Percentiles rank a stretch among this genome's conserved stretches.
Evolutionary conservation across 2,113 vertebrate species (phyloP).

Genomic region (Hyla sarda): DNA sequence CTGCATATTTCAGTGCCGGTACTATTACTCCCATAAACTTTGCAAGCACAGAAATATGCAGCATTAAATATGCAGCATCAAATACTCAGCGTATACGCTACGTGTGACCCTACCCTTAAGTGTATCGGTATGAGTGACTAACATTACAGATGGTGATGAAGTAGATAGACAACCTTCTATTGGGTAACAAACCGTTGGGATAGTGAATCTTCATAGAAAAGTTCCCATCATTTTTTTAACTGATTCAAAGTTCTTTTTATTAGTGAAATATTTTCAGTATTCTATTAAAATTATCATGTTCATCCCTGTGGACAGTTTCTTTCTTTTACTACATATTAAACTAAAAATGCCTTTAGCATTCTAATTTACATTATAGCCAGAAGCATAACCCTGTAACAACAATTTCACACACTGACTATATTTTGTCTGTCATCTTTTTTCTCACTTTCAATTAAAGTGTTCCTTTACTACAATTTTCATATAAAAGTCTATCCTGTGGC

Average conservation of each 20-base stretch:
- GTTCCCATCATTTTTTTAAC: neutral
- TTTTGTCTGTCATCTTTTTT: neutral
- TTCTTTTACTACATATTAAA: neutral
- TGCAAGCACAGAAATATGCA: too few species aligned
- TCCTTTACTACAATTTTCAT: neutral
- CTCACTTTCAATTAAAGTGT: neutral
- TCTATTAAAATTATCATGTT: neutral
- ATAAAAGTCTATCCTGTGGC: neutral
- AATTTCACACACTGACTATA: neutral
- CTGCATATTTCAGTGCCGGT: too few species aligned
- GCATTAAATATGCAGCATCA: too few species aligned
- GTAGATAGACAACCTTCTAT: neutral
- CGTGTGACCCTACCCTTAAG: too few species aligned
- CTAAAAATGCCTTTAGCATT: neutral
- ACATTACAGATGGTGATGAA: neutral
- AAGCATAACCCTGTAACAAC: neutral
- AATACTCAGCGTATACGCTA: too few species aligned
- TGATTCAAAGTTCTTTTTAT: neutral
- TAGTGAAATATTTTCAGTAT: neutral
- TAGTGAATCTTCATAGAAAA: neutral
- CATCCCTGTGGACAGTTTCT: neutral
- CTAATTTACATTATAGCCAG: neutral
- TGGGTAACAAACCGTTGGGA: neutral
- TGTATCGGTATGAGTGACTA: too few species aligned
- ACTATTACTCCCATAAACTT: too few species aligned